A percentile compares a stretch with the other conserved stretches of the same genome.
Conservation (phyloP, 2,888 invertebrate species). For the Synergus umbraculus region DNA sequence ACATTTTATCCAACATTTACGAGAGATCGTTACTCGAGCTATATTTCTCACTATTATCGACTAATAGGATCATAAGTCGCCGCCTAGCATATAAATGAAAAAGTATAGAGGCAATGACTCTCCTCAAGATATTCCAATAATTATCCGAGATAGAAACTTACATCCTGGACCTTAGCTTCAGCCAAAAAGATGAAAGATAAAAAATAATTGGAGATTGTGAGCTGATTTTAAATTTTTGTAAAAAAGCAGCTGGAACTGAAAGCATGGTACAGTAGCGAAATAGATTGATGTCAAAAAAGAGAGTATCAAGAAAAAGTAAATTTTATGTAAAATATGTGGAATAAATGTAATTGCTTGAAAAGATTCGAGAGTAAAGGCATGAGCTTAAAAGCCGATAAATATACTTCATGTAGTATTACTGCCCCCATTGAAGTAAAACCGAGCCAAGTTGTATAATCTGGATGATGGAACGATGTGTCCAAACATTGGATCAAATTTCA, state of each 20-base stretch:
- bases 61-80: conserved; percentile 67
- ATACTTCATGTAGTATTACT: too few relatives aligned
- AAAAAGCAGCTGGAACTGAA: neutral
- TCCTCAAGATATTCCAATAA: conserved; percentile 22
- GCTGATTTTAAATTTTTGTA: neutral
- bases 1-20: conserved; percentile 69
- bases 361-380: too few relatives aligned
- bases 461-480: too few relatives aligned
- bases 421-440: too few relatives aligned
- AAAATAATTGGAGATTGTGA: conserved; percentile 17
- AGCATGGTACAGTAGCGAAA: neutral
- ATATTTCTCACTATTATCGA: conserved; percentile 69
- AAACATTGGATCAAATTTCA: too few relatives aligned
- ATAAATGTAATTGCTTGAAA: too few relatives aligned
- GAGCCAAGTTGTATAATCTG: too few relatives aligned
- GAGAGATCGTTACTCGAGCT: conserved; percentile 66
- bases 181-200: conserved; percentile 5
- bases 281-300: too few relatives aligned
- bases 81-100: conserved; percentile 64
- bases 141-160: conserved; percentile 35
- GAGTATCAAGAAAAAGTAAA: too few relatives aligned
- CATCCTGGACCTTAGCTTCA: conserved; percentile 14
- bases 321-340: too few relatives aligned
- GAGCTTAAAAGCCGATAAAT: too few relatives aligned
- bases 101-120: conserved; percentile 57